Evolutionary conservation across 2,113 vertebrate species (phyloP), one percentile per base, ranked within the genome.

Genomic region (Redunca redunca): DNA sequence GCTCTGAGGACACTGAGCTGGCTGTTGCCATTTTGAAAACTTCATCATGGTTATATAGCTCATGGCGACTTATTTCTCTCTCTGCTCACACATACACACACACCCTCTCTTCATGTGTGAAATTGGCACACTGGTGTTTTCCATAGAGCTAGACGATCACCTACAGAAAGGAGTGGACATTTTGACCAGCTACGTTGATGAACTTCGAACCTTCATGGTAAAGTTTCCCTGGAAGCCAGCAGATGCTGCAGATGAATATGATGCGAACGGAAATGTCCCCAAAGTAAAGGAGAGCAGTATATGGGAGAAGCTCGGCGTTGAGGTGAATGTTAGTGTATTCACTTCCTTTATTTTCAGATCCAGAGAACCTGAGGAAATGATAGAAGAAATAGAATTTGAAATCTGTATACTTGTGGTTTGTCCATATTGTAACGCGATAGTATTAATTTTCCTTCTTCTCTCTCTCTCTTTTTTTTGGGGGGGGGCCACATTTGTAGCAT

Each of bases 201-300:
- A 99, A 33, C 99, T 99, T 89, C 98, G 99, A 67, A 98, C 97
- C 12, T 99, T 99, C 97, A 99, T 99, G 99, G 99, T 99, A 95
- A 99, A 97, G 55, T 99, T 99, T 8, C 99, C 99, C 60, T 99
- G 97, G 91, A 84, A 98, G 4, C 52, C 95, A 0, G 60, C 80
- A 43, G 85, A 94, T 17, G 15, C 92, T 0, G 15, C 3, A 17
- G 78, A 91, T 80, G 46, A 60, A 0, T 58, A 0, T 97, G 17
- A 92, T 17, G 57, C 40, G 74, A 90, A 84, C 16, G 98, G 98
- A n/a, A 98, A 98, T 33, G 36, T 98, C 4, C 97, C 97, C 57
- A 71, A 4, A 23, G 46, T 98, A 88, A 98, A 98, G 10, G 98
- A 98, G 71, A 98, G 96, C 43, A 83, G 60, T 0, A 0, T 16